phyloP scores from a whole-genome alignment of 2,888 invertebrate species.

The Neria commutata region DNA sequence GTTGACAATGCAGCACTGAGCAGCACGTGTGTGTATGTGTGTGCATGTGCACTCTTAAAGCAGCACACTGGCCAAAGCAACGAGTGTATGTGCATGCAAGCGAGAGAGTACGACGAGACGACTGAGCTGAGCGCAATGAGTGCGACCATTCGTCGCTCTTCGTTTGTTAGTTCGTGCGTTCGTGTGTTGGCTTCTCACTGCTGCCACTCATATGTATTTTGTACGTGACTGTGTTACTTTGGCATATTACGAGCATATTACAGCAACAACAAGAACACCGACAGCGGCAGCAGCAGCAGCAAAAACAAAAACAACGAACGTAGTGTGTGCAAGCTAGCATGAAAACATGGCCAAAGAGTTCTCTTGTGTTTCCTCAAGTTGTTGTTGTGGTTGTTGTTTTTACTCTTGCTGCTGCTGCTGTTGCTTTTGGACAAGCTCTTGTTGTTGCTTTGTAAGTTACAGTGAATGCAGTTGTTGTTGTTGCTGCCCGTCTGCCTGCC shows the following conservation, averaged over 20 bases:
- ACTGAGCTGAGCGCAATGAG: no score
- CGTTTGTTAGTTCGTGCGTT: no score
- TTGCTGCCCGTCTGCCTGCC: neutral
- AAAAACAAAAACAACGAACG: constrained; percentile 4
- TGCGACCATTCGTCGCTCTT: no score
- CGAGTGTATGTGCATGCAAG: neutral
- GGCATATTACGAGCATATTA: constrained; percentile 2
- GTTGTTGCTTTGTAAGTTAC: neutral
- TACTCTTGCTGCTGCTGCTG: neutral
- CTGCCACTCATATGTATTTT: constrained; percentile 1
- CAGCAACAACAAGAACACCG: constrained; percentile 6
- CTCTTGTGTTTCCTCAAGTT: neutral
- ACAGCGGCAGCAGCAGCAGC: neutral
- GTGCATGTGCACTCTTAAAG: neutral
- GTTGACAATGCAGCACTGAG: neutral
- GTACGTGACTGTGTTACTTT: constrained; percentile 8
- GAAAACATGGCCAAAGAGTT: constrained; percentile 15
- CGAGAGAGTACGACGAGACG: neutral
- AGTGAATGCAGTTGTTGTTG: neutral
- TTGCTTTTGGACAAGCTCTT: neutral
- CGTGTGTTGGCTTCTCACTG: no score
- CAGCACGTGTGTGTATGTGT: neutral
- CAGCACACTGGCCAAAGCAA: neutral
- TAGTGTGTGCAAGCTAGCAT: neutral
- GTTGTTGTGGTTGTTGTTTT: neutral